phyloP scores from a whole-genome alignment of 2,888 invertebrate species.

The Pherbina coryleti region DNA sequence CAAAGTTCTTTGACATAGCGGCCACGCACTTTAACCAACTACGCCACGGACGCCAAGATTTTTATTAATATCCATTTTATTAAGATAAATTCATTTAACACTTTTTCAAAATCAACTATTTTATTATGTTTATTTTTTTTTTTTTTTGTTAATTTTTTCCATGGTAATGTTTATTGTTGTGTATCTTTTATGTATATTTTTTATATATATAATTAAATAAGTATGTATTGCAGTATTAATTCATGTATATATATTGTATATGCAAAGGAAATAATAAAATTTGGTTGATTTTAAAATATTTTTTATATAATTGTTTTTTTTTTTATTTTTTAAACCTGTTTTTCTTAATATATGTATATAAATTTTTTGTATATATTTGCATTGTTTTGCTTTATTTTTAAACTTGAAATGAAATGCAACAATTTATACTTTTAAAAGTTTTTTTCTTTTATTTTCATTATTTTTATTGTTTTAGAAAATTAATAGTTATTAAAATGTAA shows the following conservation, averaged over 20 bases:
- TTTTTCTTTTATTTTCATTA: neutral
- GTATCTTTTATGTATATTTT: neutral
- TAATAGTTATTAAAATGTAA: neutral
- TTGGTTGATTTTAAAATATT: constrained; percentile 37
- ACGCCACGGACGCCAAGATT: too few species aligned
- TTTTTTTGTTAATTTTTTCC: neutral
- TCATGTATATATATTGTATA: neutral
- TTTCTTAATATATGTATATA: constrained; percentile 39
- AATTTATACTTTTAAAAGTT: constrained; percentile 36
- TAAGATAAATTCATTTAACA: constrained; percentile 23
- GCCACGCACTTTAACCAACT: too few species aligned
- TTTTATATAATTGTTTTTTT: constrained; percentile 46
- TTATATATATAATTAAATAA: neutral
- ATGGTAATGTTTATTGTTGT: neutral
- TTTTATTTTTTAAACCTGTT: constrained; percentile 39
- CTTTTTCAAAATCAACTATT: constrained; percentile 28
- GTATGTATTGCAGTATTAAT: neutral
- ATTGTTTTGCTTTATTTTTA: constrained; percentile 37
- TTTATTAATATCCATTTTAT: constrained; percentile 2
- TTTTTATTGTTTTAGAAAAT: neutral
- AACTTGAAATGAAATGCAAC: constrained; percentile 21
- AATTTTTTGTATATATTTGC: constrained; percentile 42
- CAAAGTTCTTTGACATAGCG: too few species aligned
- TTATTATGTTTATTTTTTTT: neutral
- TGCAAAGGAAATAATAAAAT: neutral